These are phyloP conservation scores for Turdus rufiventris DNA, from an alignment of 2,113 vertebrate species.

Conservation along the genomic window DNA sequence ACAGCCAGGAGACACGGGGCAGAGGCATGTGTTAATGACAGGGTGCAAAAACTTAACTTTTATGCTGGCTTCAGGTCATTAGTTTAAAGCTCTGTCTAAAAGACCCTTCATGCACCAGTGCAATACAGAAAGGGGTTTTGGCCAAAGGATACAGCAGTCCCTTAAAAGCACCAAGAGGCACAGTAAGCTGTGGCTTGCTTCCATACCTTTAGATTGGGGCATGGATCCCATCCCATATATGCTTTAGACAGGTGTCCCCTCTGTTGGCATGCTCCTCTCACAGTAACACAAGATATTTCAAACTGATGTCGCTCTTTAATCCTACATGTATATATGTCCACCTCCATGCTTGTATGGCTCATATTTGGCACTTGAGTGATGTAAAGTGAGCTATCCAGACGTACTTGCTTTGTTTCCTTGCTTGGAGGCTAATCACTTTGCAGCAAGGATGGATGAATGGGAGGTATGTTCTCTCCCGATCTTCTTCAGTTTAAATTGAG, in stretches of 20 bases:
- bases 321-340: not conserved
- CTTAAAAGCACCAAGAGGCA: accelerated
- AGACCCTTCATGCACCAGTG: accelerated
- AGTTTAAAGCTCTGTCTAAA: not conserved
- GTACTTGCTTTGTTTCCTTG: not conserved
- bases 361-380: not conserved
- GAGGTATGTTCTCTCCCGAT: not conserved
- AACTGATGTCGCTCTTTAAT: not conserved
- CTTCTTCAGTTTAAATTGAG: not conserved
- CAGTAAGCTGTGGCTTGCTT: not conserved
- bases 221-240: not conserved
- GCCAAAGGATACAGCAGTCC: not conserved
- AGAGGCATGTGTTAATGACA: not conserved
- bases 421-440: not conserved
- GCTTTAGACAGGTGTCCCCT: not conserved
- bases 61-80: not conserved
- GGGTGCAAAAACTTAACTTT: not conserved
- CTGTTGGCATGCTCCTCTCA: not conserved
- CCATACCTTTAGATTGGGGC: not conserved
- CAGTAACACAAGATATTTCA: not conserved
- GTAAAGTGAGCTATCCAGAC: not conserved
- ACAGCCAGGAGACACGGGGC: accelerated
- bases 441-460: not conserved
- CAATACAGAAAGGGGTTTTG: not conserved
- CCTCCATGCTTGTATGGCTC: not conserved